Conservation (phyloP, 2,797 vertebrate species). For the Xenentodon cancila region DNA sequence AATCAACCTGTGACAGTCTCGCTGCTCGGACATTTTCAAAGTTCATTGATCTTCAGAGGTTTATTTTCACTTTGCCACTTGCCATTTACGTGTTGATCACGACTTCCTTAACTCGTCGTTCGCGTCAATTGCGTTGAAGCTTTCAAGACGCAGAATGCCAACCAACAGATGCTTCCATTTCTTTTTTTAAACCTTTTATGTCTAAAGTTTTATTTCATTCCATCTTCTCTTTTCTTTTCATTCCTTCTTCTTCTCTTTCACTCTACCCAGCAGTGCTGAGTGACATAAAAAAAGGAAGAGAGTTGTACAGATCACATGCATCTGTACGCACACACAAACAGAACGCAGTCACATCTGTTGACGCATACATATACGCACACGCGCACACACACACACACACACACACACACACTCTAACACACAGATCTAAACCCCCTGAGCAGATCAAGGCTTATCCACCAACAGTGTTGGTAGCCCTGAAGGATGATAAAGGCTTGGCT, state of each 20-base stretch:
- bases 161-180: neutral
- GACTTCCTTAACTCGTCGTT: conserved; percentile 7
- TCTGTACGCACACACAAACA: conserved; percentile 20
- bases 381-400: conserved; percentile 11
- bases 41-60: neutral
- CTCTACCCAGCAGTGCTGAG: conserved; percentile 9
- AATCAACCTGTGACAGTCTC: conserved; percentile 7
- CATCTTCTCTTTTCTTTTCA: neutral
- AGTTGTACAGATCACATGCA: conserved; percentile 24
- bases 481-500: conserved; percentile 73
- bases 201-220: too few relatives aligned
- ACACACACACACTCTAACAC: conserved; percentile 16
- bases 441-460: conserved; percentile 78
- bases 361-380: neutral
- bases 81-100: conserved; percentile 9
- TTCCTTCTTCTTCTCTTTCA: neutral
- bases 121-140: neutral
- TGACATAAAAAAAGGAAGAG: conserved; percentile 8
- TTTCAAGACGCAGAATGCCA: neutral
- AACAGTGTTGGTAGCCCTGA: conserved; percentile 57
- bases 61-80: conserved; percentile 10
- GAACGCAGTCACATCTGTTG: conserved; percentile 16
- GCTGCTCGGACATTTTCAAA: neutral
- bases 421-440: conserved; percentile 42
- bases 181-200: conserved; percentile 5